Evolutionary conservation across 2,797 vertebrate species (phyloP).

Genomic region (Hypotaenidia okinawae): DNA sequence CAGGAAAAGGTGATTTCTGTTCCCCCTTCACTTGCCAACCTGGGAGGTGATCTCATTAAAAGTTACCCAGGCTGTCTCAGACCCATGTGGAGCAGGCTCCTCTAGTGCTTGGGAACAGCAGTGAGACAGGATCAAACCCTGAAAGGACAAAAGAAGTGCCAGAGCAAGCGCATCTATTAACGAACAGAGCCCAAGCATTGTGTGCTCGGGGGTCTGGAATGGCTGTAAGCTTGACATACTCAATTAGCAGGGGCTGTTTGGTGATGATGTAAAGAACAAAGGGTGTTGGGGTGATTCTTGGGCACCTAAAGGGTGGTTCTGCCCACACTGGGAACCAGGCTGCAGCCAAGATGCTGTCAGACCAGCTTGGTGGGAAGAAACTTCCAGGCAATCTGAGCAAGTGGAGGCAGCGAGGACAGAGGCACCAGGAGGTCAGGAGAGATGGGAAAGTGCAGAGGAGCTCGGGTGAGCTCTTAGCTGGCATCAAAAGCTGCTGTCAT

Average conservation of each 20-base stretch:
- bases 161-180: not conserved
- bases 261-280: not conserved
- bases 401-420: not conserved
- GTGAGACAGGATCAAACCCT: fast-evolving
- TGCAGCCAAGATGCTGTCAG: not conserved
- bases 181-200: not conserved
- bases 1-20: not conserved
- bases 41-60: not conserved
- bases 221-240: not conserved
- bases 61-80: not conserved
- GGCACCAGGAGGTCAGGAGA: not conserved
- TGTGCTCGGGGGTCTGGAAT: fast-evolving
- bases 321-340: not conserved
- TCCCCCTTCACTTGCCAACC: not conserved
- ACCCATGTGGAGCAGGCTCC: not conserved
- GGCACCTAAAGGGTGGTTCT: not conserved
- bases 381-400: not conserved
- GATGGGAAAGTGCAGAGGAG: not conserved
- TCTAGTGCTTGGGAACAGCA: not conserved
- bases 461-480: not conserved
- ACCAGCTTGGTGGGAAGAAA: fast-evolving
- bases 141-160: not conserved
- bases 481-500: not conserved
- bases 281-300: not conserved
- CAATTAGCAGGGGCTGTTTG: fast-evolving